Evolutionary conservation across 2,113 vertebrate genomes (phyloP), one percentile per base, ranked within the genome.

Genomic region (Hemiscyllium ocellatum): DNA sequence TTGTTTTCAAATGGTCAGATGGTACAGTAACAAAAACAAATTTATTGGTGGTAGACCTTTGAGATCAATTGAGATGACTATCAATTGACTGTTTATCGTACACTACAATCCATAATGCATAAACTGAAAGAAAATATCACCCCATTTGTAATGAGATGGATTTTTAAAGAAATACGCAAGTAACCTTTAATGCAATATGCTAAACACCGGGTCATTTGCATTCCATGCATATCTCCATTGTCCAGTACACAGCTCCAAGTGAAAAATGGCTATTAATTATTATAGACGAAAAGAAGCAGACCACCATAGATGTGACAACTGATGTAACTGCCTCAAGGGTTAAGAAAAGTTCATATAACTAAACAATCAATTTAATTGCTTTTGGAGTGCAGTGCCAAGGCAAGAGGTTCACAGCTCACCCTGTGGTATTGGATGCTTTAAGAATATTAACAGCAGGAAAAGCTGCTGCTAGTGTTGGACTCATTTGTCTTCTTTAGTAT

Each of bases 341-440:
- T 98, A 99, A 98, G 98, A 98, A 98, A 98, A 98, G 98, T 99
- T 99, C 99, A 99, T 98, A 98, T 99, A 47, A 99, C 99, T 99
- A 98, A 98, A 99, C 98, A 99, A 99, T 98, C 98, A 99, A 99
- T 99, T 99, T 98, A 97, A 98, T 98, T 99, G 98, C 98, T 99
- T 99, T 99, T 98, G 98, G 99, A 99, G 99, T 98, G 98, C 98
- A 98, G 98, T 99, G 98, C 99, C 99, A 99, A 98, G 99, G 99
- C 98, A 98, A 98, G 98, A 98, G 99, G 97, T 97, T 99, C 98
- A 98, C 98, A 98, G 98, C 97, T 97, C 97, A 96, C 96, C 97
- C 97, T 98, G 96, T 98, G 97, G 97, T 97, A 98, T 98, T 96
- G 97, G 97, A 98, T 97, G 97, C 97, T 98, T 97, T 97, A 98